Base-by-base conservation (phyloP, 2,797 vertebrate genomes). In the Crotalus adamanteus region DNA sequence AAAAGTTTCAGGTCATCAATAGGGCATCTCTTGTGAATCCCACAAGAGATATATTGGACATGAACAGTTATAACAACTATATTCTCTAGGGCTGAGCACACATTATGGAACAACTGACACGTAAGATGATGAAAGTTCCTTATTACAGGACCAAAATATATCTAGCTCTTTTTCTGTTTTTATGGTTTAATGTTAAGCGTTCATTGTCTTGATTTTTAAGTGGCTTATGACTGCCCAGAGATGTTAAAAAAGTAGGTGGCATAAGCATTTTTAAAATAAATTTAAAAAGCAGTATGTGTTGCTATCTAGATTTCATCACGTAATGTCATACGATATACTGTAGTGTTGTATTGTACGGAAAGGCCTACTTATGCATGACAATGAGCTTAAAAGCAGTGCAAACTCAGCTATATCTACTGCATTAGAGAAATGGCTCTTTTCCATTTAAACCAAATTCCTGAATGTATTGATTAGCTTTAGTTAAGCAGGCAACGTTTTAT, bases 391-490 rank as follows among this genome's bases (percentile, higher is more conserved):
- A 1, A 87, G 78, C 85, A 11, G 22, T 47, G 55, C 31, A 31
- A 56, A 28, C 26, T 92, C 91, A 51, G 18, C 25, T 90, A 42
- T 61, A 57, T 78, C 20, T 61, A 25, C 42, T 14, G 56, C 0
- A 2, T 92, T 86, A 90, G 59, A 61, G 31, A 51, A 88, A 37
- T 13, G 28, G 87, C n/a, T 25, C 3, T 42, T 42, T 83, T 91
- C 1, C 0, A 42, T 12, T 88, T 0, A 0, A 65, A 18, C 18
- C 55, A 87, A 85, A 9, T 7, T 11, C 42, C 88, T 2, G 9
- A 83, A 92, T 0, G 0, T 2, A 0, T 20, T 65, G 6, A 63
- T 20, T 93, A 93, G 89, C 28, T 63, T 87, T 26, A 37, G 91
- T 51, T 0, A 4, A 0, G 56, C 7, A 16, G 0, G 1, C 2